A percentile compares a stretch with the other conserved stretches of the same genome.
Conservation (phyloP, 1,140 invertebrate species). For the Thaumetopoea pityocampa region DNA sequence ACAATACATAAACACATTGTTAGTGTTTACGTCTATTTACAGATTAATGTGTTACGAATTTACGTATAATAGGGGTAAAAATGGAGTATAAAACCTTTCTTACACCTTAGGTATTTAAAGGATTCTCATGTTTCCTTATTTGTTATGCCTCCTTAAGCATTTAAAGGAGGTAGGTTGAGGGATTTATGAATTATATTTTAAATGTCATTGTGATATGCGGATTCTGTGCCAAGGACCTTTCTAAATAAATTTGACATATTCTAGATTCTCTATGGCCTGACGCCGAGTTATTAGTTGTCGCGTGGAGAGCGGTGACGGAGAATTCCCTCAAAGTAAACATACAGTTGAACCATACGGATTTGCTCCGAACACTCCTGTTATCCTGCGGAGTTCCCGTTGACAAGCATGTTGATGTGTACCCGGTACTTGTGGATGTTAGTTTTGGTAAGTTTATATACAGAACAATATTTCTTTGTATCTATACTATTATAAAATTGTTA, state of each 20-base stretch:
- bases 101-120: no score
- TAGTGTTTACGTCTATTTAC: no score
- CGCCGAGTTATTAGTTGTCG: conserved; percentile 83
- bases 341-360: conserved; percentile 88
- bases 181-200: no score
- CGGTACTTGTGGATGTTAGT: conserved; percentile 78
- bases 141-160: no score
- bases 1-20: no score
- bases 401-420: conserved; percentile 81
- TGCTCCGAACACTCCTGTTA: conserved; percentile 87
- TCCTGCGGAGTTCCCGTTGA: conserved; percentile 87
- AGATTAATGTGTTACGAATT: no score
- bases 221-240: neutral
- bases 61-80: no score
- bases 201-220: neutral
- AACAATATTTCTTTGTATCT: no score
- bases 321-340: conserved; percentile 83
- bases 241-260: neutral
- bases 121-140: no score
- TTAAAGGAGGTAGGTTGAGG: no score
- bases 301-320: conserved; percentile 35
- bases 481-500: no score
- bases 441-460: conserved; percentile 72
- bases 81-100: no score
- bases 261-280: conserved; percentile 85